Conservation (phyloP, 2,113 vertebrate species). For the Indri indri region DNA sequence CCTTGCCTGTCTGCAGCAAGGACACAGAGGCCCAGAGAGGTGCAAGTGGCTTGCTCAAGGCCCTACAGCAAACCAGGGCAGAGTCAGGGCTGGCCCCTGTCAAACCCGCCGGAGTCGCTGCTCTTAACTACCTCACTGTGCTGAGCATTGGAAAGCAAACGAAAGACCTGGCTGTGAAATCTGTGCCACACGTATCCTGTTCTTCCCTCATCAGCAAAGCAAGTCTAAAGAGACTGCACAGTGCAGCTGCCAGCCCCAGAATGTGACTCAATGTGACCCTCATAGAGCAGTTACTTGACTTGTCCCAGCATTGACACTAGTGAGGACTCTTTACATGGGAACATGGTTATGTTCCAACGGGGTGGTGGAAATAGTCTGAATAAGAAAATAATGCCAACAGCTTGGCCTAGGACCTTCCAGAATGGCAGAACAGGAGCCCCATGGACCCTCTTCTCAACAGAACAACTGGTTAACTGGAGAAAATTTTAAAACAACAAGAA, state of each 20-base stretch:
- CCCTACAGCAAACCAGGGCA: background rate
- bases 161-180: background rate
- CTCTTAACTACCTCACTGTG: background rate
- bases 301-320: background rate
- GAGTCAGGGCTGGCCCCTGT: background rate
- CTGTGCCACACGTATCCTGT: background rate
- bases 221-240: background rate
- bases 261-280: background rate
- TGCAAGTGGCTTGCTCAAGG: background rate
- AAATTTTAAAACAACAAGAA: background rate
- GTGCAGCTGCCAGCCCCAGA: background rate
- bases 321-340: background rate
- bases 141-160: background rate
- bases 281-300: background rate
- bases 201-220: background rate
- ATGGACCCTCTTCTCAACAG: background rate
- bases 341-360: background rate
- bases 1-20: background rate
- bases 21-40: background rate
- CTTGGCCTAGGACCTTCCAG: background rate
- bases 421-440: background rate
- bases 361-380: background rate
- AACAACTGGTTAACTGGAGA: background rate
- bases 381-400: background rate
- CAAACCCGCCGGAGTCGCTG: background rate